Evolutionary conservation across 2,797 vertebrate species (phyloP).

Genomic region (Bovichtus variegatus): DNA sequence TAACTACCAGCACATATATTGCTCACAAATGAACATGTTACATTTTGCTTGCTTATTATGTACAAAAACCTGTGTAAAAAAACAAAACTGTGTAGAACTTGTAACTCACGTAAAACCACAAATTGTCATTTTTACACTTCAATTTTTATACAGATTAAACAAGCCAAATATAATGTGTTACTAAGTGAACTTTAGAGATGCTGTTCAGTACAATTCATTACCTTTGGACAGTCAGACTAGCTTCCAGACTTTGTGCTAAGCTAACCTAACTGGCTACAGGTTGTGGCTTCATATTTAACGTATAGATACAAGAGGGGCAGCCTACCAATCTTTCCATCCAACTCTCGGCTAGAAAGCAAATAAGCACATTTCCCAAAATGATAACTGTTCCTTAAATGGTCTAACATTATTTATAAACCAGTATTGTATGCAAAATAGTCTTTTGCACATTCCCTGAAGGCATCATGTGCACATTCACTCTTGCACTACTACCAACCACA

Average conservation of each 20-base stretch:
- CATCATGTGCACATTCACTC: slow-evolving; percentile 5
- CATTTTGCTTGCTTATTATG: too few species aligned
- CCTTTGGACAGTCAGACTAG: neutral
- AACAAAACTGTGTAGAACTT: too few species aligned
- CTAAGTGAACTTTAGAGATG: neutral
- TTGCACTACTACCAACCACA: slow-evolving; percentile 23
- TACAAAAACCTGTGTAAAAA: too few species aligned
- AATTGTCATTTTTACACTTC: too few species aligned
- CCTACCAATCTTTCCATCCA: neutral
- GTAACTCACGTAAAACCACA: too few species aligned
- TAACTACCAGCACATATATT: too few species aligned
- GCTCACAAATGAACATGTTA: too few species aligned
- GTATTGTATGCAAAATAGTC: neutral
- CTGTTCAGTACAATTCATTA: neutral
- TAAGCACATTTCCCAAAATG: neutral
- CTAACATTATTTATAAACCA: neutral
- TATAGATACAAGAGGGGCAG: too few species aligned
- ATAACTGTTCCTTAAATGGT: neutral
- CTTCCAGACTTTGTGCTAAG: neutral
- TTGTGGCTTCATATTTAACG: neutral
- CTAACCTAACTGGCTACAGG: neutral
- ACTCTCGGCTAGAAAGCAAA: neutral
- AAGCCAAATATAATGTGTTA: too few species aligned
- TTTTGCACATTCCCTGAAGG: slow-evolving; percentile 32
- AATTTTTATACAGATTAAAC: too few species aligned